Conservation (phyloP, 2,888 invertebrate species). For the Drosophila borborema region DNA sequence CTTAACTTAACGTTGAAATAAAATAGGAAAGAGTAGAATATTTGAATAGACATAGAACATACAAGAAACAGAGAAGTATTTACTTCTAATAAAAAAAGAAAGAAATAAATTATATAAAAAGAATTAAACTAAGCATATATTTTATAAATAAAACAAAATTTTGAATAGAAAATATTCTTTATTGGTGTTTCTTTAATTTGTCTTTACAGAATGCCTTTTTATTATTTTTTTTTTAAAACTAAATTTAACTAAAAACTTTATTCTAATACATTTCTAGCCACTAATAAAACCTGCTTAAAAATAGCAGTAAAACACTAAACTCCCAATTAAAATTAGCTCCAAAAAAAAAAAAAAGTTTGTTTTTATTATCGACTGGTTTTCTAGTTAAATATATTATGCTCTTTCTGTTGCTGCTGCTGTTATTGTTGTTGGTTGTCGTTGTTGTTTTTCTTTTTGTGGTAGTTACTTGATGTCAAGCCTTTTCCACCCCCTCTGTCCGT, state of each 20-base stretch:
- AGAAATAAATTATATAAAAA: too few relatives aligned
- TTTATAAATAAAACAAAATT: too few relatives aligned
- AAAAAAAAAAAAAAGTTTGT: slow-evolving; percentile 2
- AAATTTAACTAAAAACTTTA: neutral
- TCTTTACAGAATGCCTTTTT: neutral
- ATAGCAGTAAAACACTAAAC: neutral
- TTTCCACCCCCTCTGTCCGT: slow-evolving; percentile 25
- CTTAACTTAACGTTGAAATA: neutral
- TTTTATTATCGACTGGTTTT: slow-evolving; percentile 34
- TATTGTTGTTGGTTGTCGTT: slow-evolving; percentile 1
- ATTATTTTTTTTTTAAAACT: neutral
- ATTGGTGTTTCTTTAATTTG: neutral
- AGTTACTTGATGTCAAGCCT: slow-evolving; percentile 29
- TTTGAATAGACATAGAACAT: neutral
- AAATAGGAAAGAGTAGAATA: neutral
- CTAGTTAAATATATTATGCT: slow-evolving; percentile 14
- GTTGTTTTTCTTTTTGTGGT: slow-evolving; percentile 15
- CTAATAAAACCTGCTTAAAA: neutral
- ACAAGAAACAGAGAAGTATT: too few relatives aligned
- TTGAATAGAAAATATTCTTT: neutral
- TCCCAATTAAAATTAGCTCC: slow-evolving; percentile 10
- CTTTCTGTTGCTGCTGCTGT: slow-evolving; percentile 9
- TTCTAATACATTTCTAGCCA: neutral
- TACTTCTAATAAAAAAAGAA: too few relatives aligned
- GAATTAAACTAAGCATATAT: neutral